A percentile compares a stretch with the other conserved stretches of the same genome.
Evolutionary conservation across 2,113 vertebrate genomes (phyloP).

Genomic region (Dendrocopos noguchii): DNA sequence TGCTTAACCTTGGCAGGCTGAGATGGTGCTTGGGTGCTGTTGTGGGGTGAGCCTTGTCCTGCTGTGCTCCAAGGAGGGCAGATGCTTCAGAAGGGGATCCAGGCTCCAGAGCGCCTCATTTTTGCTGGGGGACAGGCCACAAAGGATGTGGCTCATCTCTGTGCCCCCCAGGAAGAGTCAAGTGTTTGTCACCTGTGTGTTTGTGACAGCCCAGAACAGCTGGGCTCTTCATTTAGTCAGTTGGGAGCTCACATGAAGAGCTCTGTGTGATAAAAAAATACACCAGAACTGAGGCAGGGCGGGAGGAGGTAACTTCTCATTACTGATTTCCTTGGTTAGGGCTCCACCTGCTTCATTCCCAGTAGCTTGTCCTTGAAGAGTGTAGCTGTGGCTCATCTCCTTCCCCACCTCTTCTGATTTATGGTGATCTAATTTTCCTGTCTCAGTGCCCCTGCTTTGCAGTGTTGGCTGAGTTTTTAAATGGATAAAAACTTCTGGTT

Average conservation of each 20-base stretch:
- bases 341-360: neutral
- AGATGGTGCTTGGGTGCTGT: neutral
- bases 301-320: neutral
- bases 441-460: neutral
- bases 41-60: neutral
- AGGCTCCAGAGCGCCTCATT: neutral
- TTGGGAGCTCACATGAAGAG: neutral
- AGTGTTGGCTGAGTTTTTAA: neutral
- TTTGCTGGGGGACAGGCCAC: accelerated
- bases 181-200: neutral
- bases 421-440: neutral
- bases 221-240: neutral
- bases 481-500: neutral
- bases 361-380: neutral
- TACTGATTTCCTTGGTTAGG: neutral
- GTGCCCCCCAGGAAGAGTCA: neutral
- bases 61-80: accelerated
- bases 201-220: neutral
- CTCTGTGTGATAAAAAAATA: neutral
- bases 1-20: neutral
- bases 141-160: neutral
- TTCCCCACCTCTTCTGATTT: neutral
- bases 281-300: accelerated
- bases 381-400: neutral
- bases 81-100: neutral